A percentile compares a stretch with the other conserved stretches of the same genome.
These are phyloP conservation scores for Drosophila nebulosa DNA, from an alignment of 1,140 invertebrate species.

Conservation along the genomic window DNA sequence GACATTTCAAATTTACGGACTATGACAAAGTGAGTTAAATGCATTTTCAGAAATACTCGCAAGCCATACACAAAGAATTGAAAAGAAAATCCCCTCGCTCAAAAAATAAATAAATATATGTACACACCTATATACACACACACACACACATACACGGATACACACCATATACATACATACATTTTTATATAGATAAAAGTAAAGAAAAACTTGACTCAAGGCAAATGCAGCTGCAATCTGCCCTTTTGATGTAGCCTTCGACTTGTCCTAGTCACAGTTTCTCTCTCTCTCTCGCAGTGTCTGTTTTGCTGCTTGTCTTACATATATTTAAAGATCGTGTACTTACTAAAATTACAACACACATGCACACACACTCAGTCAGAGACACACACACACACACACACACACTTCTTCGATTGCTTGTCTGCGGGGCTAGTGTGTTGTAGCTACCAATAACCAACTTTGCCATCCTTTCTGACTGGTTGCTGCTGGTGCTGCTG, in stretches of 20 bases:
- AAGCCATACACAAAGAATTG: constrained; percentile 29
- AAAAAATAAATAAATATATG: neutral
- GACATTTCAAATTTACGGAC: constrained; percentile 76
- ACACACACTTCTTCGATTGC: constrained; percentile 45
- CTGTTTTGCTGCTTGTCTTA: neutral
- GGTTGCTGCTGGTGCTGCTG: constrained; percentile 2
- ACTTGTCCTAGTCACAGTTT: constrained; percentile 5
- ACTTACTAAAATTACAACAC: constrained; percentile 53
- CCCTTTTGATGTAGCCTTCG: constrained; percentile 43
- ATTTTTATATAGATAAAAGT: neutral
- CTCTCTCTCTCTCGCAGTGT: neutral
- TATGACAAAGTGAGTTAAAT: constrained; percentile 77
- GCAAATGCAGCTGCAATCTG: constrained; percentile 40
- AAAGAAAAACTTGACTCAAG: constrained; percentile 6
- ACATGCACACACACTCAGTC: constrained; percentile 6
- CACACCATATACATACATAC: neutral
- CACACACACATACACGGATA: neutral
- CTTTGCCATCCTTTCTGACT: constrained; percentile 17
- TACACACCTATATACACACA: neutral
- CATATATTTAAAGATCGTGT: constrained; percentile 58
- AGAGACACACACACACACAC: neutral
- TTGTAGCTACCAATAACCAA: constrained; percentile 40
- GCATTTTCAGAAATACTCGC: constrained; percentile 66
- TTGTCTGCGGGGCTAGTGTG: constrained; percentile 35
- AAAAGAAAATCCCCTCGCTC: constrained; percentile 54